Percentiles rank a stretch among this genome's conserved stretches.
These are phyloP conservation scores for Chaetodon trifasciatus DNA, from an alignment of 2,797 vertebrate genomes.

Conservation along the genomic window DNA sequence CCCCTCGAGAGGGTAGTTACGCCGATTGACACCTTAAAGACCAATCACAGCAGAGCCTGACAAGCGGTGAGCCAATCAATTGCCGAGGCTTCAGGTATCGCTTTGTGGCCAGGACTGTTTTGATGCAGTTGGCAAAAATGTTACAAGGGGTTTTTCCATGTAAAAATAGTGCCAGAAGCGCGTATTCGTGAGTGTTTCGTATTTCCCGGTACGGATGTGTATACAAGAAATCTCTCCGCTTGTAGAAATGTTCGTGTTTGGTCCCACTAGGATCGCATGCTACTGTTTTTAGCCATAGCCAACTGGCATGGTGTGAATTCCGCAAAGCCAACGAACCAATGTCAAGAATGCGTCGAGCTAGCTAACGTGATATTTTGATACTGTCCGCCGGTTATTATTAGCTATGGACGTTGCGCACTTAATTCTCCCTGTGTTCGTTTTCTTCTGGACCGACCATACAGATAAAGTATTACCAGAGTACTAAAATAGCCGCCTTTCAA, in stretches of 20 bases:
- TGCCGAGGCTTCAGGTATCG: constrained; percentile 17
- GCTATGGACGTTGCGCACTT: constrained; percentile 36
- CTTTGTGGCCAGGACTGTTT: constrained; percentile 62
- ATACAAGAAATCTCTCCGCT: background rate
- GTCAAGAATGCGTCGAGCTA: constrained; percentile 59
- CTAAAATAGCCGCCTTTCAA: constrained; percentile 6
- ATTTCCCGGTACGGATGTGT: background rate
- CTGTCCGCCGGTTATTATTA: constrained; percentile 43
- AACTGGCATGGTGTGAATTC: constrained; percentile 68
- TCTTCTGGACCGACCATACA: background rate
- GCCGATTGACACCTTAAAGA: constrained; percentile 29
- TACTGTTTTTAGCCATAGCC: constrained; percentile 68
- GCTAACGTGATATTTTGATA: constrained; percentile 49
- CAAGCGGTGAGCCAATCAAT: constrained; percentile 44
- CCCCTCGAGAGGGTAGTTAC: background rate
- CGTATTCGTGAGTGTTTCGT: background rate
- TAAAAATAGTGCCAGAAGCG: background rate
- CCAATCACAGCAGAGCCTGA: constrained; percentile 56
- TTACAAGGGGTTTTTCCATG: constrained; percentile 3
- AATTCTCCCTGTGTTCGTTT: constrained; percentile 8
- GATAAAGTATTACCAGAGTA: constrained; percentile 1
- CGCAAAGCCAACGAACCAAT: constrained; percentile 53
- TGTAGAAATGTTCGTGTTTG: background rate
- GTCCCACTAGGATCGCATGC: constrained; percentile 31
- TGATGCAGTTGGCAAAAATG: constrained; percentile 68